Percentiles rank a stretch among this genome's conserved stretches.
These are phyloP conservation scores for Mirounga angustirostris DNA, from an alignment of 2,113 vertebrate species.

Conservation along the genomic window DNA sequence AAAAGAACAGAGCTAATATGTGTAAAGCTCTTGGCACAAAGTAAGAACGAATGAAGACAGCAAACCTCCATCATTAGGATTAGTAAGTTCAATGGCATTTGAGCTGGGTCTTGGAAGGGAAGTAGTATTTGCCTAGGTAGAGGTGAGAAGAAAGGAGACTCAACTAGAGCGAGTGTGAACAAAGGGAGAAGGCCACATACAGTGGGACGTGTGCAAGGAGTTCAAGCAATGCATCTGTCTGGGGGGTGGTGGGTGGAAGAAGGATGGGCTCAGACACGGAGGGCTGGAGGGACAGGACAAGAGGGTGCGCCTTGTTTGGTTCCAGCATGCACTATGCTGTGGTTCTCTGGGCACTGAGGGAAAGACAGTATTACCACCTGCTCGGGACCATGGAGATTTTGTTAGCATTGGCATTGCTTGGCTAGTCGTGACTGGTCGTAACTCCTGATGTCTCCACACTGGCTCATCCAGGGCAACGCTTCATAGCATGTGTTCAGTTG, in stretches of 20 bases:
- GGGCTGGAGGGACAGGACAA: rapidly evolving
- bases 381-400: not conserved
- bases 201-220: no score
- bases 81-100: not conserved
- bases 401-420: not conserved
- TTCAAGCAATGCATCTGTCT: not conserved
- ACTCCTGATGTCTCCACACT: no score
- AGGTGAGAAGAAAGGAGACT: not conserved
- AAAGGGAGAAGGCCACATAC: not conserved
- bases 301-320: no score
- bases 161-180: not conserved
- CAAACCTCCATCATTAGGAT: not conserved
- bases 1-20: not conserved
- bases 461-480: not conserved
- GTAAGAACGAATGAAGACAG: not conserved
- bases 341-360: not conserved
- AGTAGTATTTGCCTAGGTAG: not conserved
- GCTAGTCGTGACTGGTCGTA: not conserved
- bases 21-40: not conserved
- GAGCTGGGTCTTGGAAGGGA: not conserved
- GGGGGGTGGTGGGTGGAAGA: not conserved
- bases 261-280: not conserved
- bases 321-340: not conserved
- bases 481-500: not conserved
- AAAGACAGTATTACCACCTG: not conserved